Conservation (phyloP, 1,140 invertebrate genomes). For the Drosophila bipectinata region DNA sequence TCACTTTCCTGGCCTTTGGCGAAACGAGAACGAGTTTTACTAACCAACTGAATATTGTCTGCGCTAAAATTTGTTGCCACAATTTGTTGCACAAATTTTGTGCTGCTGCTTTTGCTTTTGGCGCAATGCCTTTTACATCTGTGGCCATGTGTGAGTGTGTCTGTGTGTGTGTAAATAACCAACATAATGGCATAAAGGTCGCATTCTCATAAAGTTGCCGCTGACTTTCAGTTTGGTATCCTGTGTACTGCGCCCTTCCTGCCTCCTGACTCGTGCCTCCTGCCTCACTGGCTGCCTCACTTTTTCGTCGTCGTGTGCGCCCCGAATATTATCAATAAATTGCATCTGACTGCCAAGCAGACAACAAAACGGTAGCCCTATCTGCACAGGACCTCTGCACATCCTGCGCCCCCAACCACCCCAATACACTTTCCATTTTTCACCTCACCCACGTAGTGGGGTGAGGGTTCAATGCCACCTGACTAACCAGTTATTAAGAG, state of each 20-base stretch:
- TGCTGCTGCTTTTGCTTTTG: conserved; percentile 27
- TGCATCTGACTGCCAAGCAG: conserved; percentile 73
- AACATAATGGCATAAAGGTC: conserved; percentile 53
- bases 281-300: background rate
- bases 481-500: conserved; percentile 66
- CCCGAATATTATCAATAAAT: conserved; percentile 76
- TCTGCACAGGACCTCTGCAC: background rate
- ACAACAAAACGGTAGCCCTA: conserved; percentile 43
- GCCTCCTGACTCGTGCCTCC: background rate
- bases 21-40: background rate
- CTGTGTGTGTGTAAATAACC: conserved; percentile 54
- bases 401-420: background rate
- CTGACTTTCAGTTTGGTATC: conserved; percentile 38
- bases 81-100: conserved; percentile 57
- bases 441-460: background rate
- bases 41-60: conserved; percentile 50
- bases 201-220: conserved; percentile 63
- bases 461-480: background rate
- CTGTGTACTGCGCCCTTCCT: background rate
- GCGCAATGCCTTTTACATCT: conserved; percentile 29
- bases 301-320: background rate
- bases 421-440: background rate
- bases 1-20: background rate
- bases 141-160: conserved; percentile 15
- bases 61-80: conserved; percentile 53